These are phyloP conservation scores for Megalonaias nervosa DNA, from an alignment of 1,140 invertebrate genomes.

Conservation along the genomic window DNA sequence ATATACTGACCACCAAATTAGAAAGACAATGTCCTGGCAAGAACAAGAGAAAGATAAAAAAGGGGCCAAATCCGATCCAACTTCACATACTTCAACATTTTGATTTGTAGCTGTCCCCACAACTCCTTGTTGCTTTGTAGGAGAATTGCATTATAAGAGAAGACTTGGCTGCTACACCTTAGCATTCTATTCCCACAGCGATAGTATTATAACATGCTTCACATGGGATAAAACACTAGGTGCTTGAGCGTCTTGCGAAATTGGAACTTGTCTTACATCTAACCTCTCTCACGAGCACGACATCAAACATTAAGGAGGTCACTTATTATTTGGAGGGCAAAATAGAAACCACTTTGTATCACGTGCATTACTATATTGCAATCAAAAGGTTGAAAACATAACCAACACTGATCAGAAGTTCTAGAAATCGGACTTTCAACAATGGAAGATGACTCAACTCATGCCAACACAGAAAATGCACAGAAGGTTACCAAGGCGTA, in stretches of 20 bases:
- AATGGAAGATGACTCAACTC: no score
- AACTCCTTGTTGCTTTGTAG: slow-evolving; percentile 2
- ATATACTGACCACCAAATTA: slow-evolving; percentile 19
- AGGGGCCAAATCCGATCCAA: slow-evolving; percentile 8
- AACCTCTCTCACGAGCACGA: not conserved
- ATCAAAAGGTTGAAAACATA: not conserved
- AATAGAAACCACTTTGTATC: not conserved
- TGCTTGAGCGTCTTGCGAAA: slow-evolving; percentile 28
- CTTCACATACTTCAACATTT: slow-evolving; percentile 23
- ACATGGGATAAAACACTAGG: slow-evolving; percentile 29
- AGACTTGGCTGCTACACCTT: slow-evolving; percentile 36
- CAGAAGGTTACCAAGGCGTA: no score
- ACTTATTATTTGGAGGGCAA: slow-evolving; percentile 30
- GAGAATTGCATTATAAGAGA: slow-evolving; percentile 32
- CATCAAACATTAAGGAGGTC: no score
- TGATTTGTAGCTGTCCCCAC: slow-evolving; percentile 11
- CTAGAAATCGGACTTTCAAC: not conserved
- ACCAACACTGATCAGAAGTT: slow-evolving; percentile 14
- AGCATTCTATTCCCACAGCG: slow-evolving; percentile 23
- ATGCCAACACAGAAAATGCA: no score
- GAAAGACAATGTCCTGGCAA: slow-evolving; percentile 16
- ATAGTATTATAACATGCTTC: not conserved
- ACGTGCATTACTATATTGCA: slow-evolving; percentile 6
- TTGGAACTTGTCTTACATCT: slow-evolving; percentile 36
- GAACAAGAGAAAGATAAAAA: slow-evolving; percentile 36